Evolutionary conservation across 2,888 invertebrate species (phyloP).

Genomic region (Atethmia centrago): DNA sequence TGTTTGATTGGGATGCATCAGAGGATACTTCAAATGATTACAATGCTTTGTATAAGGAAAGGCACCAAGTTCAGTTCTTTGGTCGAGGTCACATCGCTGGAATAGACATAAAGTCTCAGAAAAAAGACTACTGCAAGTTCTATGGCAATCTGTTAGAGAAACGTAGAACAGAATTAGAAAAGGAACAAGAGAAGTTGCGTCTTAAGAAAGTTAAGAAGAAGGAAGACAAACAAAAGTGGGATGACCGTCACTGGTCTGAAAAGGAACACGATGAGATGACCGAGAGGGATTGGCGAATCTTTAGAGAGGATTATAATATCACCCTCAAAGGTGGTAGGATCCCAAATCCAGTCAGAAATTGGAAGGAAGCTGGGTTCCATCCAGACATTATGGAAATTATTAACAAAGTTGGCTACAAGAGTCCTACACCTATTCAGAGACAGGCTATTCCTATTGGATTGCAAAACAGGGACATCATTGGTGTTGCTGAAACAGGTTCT

Average conservation of each 20-base stretch:
- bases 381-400: constrained; percentile 98
- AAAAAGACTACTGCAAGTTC: constrained; percentile 98
- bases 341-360: constrained; percentile 98
- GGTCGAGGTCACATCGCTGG: constrained; percentile 99
- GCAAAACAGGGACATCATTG: constrained; percentile 98
- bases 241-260: constrained; percentile 99
- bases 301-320: constrained; percentile 99
- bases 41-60: constrained; percentile 98
- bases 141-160: constrained; percentile 98
- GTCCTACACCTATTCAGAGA: constrained; percentile 99
- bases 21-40: constrained; percentile 99
- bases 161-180: constrained; percentile 98
- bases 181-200: constrained; percentile 98
- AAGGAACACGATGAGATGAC: constrained; percentile 98
- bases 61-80: constrained; percentile 99
- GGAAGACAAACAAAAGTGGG: constrained; percentile 99
- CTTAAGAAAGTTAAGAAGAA: constrained; percentile 97
- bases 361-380: constrained; percentile 98
- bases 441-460: constrained; percentile 99
- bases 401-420: constrained; percentile 98
- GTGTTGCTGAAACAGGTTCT: constrained; percentile 99
- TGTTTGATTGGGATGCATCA: constrained; percentile 99
- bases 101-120: constrained; percentile 99
- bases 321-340: constrained; percentile 99
- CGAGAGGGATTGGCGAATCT: constrained; percentile 99